These are phyloP conservation scores for Drosophila hamatofila DNA, from an alignment of 2,888 invertebrate species.

Conservation along the genomic window DNA sequence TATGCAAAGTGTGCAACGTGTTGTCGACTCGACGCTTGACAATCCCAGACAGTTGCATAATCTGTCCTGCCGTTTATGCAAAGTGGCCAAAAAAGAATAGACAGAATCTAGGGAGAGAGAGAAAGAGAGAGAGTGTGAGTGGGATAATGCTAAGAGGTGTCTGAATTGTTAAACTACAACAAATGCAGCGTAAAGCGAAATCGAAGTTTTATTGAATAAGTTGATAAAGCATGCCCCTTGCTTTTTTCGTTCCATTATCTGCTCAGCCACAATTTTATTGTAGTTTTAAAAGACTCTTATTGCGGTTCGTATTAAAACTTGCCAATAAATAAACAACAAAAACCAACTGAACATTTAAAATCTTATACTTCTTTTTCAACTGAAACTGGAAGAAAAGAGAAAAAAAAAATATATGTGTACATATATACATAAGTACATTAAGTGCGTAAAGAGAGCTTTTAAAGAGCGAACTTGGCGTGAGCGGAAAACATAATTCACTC, in stretches of 20 bases:
- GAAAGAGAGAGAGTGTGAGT: not conserved
- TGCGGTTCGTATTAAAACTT: constrained; percentile 15
- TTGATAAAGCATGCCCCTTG: constrained; percentile 38
- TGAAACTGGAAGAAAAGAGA: not conserved
- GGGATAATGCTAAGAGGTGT: constrained; percentile 62
- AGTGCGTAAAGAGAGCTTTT: not conserved
- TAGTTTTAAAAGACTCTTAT: constrained; percentile 6
- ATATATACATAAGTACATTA: not conserved
- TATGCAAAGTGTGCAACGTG: constrained; percentile 73
- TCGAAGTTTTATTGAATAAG: constrained; percentile 74
- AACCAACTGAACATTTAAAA: constrained; percentile 14
- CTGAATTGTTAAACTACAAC: constrained; percentile 49
- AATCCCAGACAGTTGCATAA: constrained; percentile 78
- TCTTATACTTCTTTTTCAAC: not conserved
- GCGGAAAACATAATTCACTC: not conserved
- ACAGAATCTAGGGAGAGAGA: not conserved
- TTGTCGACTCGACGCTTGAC: constrained; percentile 67
- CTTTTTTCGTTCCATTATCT: constrained; percentile 13
- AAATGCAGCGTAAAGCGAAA: constrained; percentile 43
- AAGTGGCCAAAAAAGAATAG: constrained; percentile 58
- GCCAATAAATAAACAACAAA: constrained; percentile 22
- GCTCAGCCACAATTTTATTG: constrained; percentile 22
- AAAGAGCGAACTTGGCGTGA: not conserved
- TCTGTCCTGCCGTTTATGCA: constrained; percentile 77
- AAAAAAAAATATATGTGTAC: not conserved